Conservation (phyloP, 2,888 invertebrate genomes). For the Thereva unica region DNA sequence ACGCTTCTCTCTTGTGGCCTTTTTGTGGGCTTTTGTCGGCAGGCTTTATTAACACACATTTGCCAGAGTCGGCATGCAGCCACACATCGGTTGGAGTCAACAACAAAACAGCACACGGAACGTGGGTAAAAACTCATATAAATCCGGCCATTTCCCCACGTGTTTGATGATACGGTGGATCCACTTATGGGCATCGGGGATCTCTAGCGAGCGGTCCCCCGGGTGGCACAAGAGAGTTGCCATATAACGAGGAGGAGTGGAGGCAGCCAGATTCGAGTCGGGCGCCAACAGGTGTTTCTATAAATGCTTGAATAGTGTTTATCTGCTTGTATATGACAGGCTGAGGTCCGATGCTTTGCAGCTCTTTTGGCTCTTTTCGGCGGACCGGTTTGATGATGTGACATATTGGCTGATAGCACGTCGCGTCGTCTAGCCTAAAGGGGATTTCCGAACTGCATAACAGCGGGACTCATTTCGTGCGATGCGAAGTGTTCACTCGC, state of each 20-base stretch:
- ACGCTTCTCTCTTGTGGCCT: slow-evolving; percentile 34
- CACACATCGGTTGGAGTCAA: not conserved
- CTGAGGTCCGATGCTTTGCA: slow-evolving; percentile 30
- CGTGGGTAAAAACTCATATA: slow-evolving; percentile 32
- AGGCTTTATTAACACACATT: slow-evolving; percentile 35
- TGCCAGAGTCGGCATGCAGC: slow-evolving; percentile 25
- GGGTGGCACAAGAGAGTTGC: too few species aligned
- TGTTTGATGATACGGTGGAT: slow-evolving; percentile 16
- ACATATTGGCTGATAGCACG: slow-evolving; percentile 24
- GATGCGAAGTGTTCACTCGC: too few species aligned
- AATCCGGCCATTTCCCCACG: slow-evolving; percentile 21
- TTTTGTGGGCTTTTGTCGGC: slow-evolving; percentile 29
- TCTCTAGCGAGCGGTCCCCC: too few species aligned
- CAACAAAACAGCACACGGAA: slow-evolving; percentile 10
- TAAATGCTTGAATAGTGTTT: slow-evolving; percentile 34
- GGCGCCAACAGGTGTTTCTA: slow-evolving; percentile 36
- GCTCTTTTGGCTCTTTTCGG: slow-evolving; percentile 12
- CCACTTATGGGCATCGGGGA: too few species aligned
- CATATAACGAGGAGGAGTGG: too few species aligned
- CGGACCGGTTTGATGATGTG: slow-evolving; percentile 32
- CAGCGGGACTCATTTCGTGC: too few species aligned
- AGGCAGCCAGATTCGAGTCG: too few species aligned
- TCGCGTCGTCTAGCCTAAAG: too few species aligned
- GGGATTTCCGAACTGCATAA: too few species aligned
- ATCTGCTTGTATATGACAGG: slow-evolving; percentile 26